Base-by-base conservation (phyloP, 2,888 invertebrate species). In the Argynnis bischoffii region DNA sequence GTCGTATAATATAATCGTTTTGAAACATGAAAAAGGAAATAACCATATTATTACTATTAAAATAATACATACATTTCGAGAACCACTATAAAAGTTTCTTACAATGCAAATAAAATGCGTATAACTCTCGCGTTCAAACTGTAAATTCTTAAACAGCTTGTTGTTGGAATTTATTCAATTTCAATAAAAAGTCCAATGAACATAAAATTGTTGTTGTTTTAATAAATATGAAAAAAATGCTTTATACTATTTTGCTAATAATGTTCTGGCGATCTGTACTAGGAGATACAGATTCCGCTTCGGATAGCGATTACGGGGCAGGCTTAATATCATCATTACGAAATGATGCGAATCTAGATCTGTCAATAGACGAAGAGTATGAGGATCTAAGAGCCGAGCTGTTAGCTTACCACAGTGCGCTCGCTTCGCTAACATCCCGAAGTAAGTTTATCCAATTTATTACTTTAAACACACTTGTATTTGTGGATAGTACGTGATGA, bases 381-480 rank as follows among this genome's bases (percentile, higher is more conserved):
- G 92, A 92, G 66, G 91, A 92, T 72, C 78, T 92, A 16, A 81
- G 89, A 3, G 91, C 90, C 0, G 90, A 92, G 67, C 76, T 92
- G 57, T 79, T 91, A 0, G 92, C 92, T 18, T 89, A 90, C 72
- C 85, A 88, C 63, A 82, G 88, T 1, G 88, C 86, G 1, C 78
- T 92, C 1, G 81, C 86, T 11, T 79, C 85, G 0, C 76, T 90
- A 16, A 64, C 77, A 6, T 69, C 71, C 55, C 63, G 73, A 59
- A 71, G 72, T 71, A 67, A 72, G 75, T 71, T 59, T 63, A 65
- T 67, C 63, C 63, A 16, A 55, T 63, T 55, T 63, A 64, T 35
- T 70, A 41, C 31, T 18, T 41, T 60, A 26, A 54, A 47, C n/a
- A 13, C 51, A 55, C 31, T 55, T 50, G 55, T 55, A 63, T 64